Evolutionary conservation across 2,888 invertebrate genomes (phyloP).

Genomic region (Eupithecia centaureata): DNA sequence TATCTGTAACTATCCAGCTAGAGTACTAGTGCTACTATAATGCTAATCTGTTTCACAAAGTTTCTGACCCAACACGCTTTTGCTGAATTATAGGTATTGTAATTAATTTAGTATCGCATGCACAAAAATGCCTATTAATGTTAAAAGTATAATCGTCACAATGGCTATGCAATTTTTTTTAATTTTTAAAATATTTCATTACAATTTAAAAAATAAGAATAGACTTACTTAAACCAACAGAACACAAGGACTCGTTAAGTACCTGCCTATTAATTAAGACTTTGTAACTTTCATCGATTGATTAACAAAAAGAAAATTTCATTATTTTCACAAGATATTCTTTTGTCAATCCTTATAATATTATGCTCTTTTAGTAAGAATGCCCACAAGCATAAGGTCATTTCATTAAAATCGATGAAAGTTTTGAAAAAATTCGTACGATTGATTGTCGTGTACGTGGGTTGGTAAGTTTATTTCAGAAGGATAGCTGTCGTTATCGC

Average conservation of each 20-base stretch:
- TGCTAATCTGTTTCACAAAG: constrained; percentile 45
- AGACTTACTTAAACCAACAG: not conserved
- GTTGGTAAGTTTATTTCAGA: not conserved
- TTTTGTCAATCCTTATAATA: not conserved
- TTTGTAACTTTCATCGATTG: not conserved
- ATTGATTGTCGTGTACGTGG: not conserved
- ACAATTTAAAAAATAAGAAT: not conserved
- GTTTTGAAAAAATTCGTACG: not conserved
- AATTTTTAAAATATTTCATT: too few relatives aligned
- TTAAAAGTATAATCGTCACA: not conserved
- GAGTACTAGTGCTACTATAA: constrained; percentile 49
- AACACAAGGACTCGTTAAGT: not conserved
- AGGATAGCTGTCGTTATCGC: not conserved
- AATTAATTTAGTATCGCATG: constrained; percentile 49
- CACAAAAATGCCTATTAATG: constrained; percentile 2
- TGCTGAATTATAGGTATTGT: constrained; percentile 47
- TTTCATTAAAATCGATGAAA: not conserved
- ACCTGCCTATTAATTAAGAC: not conserved
- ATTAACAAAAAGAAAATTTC: not conserved
- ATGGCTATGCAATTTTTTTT: too few relatives aligned
- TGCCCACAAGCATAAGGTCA: too few relatives aligned
- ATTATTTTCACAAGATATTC: not conserved
- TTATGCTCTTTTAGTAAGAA: too few relatives aligned
- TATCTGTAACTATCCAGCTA: constrained; percentile 44
- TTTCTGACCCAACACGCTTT: constrained; percentile 62